Evolutionary conservation across 1,140 invertebrate genomes (phyloP), one percentile per base, ranked within the genome.

Genomic region (Globodera ellingtonae): DNA sequence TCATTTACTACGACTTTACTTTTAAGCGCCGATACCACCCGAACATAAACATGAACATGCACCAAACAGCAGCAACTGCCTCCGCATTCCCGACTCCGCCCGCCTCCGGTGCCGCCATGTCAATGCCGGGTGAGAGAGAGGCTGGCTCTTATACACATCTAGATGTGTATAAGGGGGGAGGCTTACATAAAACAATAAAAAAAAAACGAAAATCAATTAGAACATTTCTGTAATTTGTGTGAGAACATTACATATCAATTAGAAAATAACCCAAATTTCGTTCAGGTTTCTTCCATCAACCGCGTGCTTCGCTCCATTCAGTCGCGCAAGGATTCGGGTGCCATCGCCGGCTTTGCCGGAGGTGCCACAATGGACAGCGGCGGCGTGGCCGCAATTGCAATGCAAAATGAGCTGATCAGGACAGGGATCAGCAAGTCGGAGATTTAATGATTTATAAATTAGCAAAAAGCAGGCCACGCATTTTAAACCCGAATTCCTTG

Each of bases 221-320:
- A 35, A 35, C 35, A 35, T 35, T 35, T 35, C 35, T 35, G 35
- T 2, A 35, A 35, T 35, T 35, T 35, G 35, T 35, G 35, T 35
- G 35, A 35, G 35, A 35, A 35, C 35, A 35, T 35, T 35, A 35
- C 35, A 35, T 35, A 35, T 35, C 35, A 35, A 35, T 35, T 67
- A 47, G 65, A 6, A 75, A 75, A 21, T 77, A 46, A 15, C 9
- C 48, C 24, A 47, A 66, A 46, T 82, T 82, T 75, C 89, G 15
- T 91, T 71, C 92, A 99, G 97, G 97, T 99, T 84, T 99, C 97
- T 82, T 99, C 97, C 85, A 99, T 99, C 90, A 99, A 99, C 92
- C 94, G 97, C 84, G 97, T 99, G 79, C 92, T 99, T 78, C 92
- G 97, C 78, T 99, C 98, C 91, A 92, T 99, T 85, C 95, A 96